Evolutionary conservation across 53 echinoderm and acorn worm species (phyloP).

Genomic region (Patiria pectinifera): DNA sequence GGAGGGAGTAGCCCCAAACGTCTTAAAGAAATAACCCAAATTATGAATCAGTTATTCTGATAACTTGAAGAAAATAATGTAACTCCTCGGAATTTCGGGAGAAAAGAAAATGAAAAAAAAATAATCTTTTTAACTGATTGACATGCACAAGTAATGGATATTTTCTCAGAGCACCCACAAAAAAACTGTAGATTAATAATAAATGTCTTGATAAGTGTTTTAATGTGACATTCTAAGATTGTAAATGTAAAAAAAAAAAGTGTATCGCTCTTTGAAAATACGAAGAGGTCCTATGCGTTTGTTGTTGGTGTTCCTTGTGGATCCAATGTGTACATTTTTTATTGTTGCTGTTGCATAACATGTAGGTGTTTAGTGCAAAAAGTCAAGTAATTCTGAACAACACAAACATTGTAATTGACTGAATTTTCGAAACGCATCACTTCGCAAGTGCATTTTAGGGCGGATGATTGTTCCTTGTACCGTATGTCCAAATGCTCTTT

Average conservation of each 20-base stretch:
- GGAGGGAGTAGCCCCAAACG: neutral
- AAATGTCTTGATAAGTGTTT: constrained; percentile 50
- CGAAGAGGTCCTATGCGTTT: constrained; percentile 29
- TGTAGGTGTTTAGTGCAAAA: constrained; percentile 57
- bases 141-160: constrained; percentile 33
- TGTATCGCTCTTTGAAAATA: constrained; percentile 61
- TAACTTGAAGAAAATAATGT: neutral
- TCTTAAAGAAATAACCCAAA: neutral
- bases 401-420: neutral
- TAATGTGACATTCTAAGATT: constrained; percentile 60
- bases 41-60: neutral
- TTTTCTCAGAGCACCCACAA: constrained; percentile 46
- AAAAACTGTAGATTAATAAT: constrained; percentile 37
- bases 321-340: constrained; percentile 62
- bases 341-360: constrained; percentile 31
- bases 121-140: neutral
- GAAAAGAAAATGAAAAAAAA: neutral
- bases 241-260: constrained; percentile 58
- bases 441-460: neutral
- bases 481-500: neutral
- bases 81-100: neutral
- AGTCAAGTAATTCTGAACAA: neutral
- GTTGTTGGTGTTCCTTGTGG: constrained; percentile 47
- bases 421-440: neutral
- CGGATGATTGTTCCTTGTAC: neutral